phyloP scores from a whole-genome alignment of 2,888 invertebrate species.

The Eupeodes latifasciatus region DNA sequence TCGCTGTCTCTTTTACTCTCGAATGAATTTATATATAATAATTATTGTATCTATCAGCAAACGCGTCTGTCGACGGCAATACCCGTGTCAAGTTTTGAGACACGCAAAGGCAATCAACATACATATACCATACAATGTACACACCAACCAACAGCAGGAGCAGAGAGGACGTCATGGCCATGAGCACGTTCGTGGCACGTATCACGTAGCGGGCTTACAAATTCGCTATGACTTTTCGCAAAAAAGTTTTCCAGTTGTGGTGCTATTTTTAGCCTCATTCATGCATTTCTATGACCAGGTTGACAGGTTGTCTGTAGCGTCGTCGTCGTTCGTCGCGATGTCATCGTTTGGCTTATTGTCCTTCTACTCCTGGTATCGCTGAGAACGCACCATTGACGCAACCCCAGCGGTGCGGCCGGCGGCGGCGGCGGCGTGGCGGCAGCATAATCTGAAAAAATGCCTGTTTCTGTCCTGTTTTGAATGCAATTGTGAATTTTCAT shows the following conservation, averaged over 20 bases:
- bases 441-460: constrained; percentile 12
- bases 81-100: constrained; percentile 52
- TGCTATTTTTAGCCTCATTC: constrained; percentile 49
- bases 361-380: neutral
- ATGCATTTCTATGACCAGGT: constrained; percentile 7
- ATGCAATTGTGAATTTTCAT: constrained; percentile 53
- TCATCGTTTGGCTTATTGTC: neutral
- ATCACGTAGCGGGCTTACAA: constrained; percentile 57
- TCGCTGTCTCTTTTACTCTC: neutral
- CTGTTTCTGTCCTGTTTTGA: constrained; percentile 18
- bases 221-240: constrained; percentile 50
- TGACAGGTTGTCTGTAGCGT: neutral
- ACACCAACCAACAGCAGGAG: constrained; percentile 3
- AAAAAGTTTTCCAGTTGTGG: constrained; percentile 25
- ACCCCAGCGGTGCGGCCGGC: no score
- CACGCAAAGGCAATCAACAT: constrained; percentile 63
- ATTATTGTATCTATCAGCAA: constrained; percentile 49
- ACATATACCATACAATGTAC: neutral
- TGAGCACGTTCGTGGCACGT: constrained; percentile 53
- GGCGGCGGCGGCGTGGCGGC: no score
- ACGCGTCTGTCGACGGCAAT: neutral
- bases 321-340: no score
- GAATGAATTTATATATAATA: constrained; percentile 17
- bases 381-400: constrained; percentile 10
- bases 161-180: constrained; percentile 12